Base-by-base conservation (phyloP, 2,888 invertebrate genomes). In the Agrilus mali region DNA sequence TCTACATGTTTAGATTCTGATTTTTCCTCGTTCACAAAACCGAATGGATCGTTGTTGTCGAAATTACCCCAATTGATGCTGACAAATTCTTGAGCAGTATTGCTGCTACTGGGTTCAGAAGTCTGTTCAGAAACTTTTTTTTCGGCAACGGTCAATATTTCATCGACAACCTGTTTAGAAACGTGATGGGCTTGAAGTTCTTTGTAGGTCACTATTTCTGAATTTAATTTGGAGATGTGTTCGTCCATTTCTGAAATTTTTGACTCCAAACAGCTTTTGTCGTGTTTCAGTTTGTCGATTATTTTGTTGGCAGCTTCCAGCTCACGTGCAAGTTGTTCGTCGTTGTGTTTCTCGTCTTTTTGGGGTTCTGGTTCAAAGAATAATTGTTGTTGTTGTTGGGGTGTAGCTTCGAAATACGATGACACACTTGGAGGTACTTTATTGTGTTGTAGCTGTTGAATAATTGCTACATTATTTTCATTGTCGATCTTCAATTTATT, bases 41-140 rank as follows among this genome's bases (percentile, higher is more conserved):
- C 50, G 38, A 55, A 54, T n/a, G 50, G 53, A 54, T 53, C 53
- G 36, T 49, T 44, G 38, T 20, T 33, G 33, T 32, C 31, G 15
- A 34, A 20, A 33, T 40, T 40, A 16, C 34, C 22, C 34, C 40
- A 16, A 40, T 15, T 34, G 34, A 34, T 16, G 17, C 22, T 8
- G 17, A 20, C 7, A 40, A 17, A 2, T 33, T 16, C n/a, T 31
- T 31, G 14, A 27, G n/a, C n/a, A n/a, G n/a, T 12, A 13, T 20
- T 14, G 13, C 3, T 13, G n/a, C 10, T 10, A 33, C 44, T 14
- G 10, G 27, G 8, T 2, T 27, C 10, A 27, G 27, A 10, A 10
- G 27, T 27, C 2, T 8, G 27, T 27, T 27, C 27, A 27, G 27
- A 27, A 27, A 27, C 27, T 27, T 41, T 45, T 37, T 51, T 45